Evolutionary conservation across 2,113 vertebrate species (phyloP).

Genomic region (Microtus ochrogaster): DNA sequence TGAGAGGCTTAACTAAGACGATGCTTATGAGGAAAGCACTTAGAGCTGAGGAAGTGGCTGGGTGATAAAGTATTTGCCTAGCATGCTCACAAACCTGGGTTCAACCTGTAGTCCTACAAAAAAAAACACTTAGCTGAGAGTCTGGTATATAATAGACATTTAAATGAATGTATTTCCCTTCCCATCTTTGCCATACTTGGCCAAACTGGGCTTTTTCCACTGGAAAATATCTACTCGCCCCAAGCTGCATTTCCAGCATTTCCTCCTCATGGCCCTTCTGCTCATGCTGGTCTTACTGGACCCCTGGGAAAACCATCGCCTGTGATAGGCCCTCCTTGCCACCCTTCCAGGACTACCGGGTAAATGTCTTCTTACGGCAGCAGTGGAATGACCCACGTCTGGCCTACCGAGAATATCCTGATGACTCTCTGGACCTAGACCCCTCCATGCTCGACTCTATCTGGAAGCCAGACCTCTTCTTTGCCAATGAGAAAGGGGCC

Average conservation of each 20-base stretch:
- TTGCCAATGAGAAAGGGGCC: constrained; percentile 96
- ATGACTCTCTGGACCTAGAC: constrained; percentile 94
- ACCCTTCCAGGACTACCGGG: constrained; percentile 91
- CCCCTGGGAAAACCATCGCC: neutral
- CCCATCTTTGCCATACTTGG: constrained; percentile 29
- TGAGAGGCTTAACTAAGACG: constrained; percentile 45
- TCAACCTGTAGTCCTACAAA: neutral
- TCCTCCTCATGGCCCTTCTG: neutral
- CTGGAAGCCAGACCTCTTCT: constrained; percentile 97
- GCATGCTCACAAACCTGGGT: neutral
- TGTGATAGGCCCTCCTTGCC: constrained; percentile 7
- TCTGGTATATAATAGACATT: neutral
- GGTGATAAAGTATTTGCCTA: neutral
- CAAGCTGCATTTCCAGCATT: neutral
- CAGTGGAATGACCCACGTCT: constrained; percentile 96
- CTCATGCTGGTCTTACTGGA: neutral
- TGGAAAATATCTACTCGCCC: constrained; percentile 30
- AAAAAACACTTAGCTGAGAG: constrained; percentile 35
- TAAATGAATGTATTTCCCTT: constrained; percentile 37
- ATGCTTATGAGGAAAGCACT: constrained; percentile 24
- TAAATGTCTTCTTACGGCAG: constrained; percentile 95
- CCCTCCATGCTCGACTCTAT: constrained; percentile 97
- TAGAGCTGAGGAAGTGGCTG: neutral
- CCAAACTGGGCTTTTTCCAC: constrained; percentile 1
- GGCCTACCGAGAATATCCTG: constrained; percentile 94